Conservation (phyloP, 92 coral and sea anemone species). For the Epizoanthus rinbou region DNA sequence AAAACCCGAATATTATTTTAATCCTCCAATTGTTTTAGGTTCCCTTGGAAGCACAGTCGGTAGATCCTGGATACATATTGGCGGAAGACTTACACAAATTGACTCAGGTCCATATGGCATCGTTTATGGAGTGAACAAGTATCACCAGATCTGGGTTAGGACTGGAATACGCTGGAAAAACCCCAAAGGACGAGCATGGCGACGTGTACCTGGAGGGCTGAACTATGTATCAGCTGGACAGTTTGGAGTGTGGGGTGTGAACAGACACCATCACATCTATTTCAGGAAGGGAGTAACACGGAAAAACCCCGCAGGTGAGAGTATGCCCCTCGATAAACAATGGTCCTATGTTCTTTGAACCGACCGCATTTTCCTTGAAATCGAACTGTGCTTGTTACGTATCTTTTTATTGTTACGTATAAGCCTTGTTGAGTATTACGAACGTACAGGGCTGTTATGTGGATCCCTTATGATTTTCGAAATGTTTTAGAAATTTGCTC, state of each 20-base stretch:
- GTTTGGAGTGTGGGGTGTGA: conserved; percentile 40
- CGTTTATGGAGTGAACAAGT: conserved; percentile 27
- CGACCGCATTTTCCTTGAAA: no score
- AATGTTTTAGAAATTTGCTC: no score
- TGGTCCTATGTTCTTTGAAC: no score
- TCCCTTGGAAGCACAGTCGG: conserved; percentile 8
- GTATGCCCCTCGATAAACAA: no score
- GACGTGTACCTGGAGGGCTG: conserved; percentile 20
- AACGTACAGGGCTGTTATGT: no score
- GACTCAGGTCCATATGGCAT: conserved; percentile 48
- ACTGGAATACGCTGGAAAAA: conserved; percentile 28
- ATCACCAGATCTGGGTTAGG: conserved; percentile 7
- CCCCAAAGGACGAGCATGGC: conserved; percentile 35
- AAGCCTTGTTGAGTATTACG: no score
- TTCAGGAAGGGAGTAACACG: conserved; percentile 42
- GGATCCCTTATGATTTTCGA: no score
- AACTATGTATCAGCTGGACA: conserved; percentile 36
- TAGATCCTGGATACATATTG: conserved; percentile 13
- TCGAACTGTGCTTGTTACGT: no score
- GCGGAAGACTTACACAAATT: conserved; percentile 36
- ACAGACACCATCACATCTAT: conserved; percentile 17
- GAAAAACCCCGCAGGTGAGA: conserved; percentile 22
- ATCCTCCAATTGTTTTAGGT: neutral
- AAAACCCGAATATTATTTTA: no score
- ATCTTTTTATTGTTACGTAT: no score